Conservation (phyloP, 1,140 invertebrate species). For the Microplitis demolitor region DNA sequence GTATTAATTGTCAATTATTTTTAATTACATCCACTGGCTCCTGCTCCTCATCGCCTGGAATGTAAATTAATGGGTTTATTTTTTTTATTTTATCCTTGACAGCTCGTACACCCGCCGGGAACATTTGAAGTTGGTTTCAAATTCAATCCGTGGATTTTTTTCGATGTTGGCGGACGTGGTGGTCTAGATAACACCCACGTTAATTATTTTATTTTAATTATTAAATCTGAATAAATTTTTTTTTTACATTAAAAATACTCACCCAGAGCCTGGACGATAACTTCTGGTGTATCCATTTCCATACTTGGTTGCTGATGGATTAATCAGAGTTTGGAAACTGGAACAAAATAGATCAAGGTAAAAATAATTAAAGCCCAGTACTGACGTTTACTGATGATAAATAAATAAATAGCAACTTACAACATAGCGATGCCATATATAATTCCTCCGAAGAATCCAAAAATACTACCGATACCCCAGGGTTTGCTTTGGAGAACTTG, state of each 20-base stretch:
- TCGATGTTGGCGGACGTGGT: constrained; percentile 31
- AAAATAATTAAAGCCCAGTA: not conserved
- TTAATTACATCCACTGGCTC: not conserved
- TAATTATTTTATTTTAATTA: not conserved
- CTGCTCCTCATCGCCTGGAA: too few species aligned
- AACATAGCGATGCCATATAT: constrained; percentile 42
- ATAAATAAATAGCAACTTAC: constrained; percentile 33
- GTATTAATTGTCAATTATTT: not conserved
- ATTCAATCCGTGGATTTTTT: constrained; percentile 38
- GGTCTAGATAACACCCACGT: constrained; percentile 24
- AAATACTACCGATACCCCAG: constrained; percentile 33
- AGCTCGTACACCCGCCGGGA: constrained; percentile 49
- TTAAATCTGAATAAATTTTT: not conserved
- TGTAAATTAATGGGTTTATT: too few species aligned
- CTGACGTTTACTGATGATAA: not conserved
- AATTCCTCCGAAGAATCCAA: constrained; percentile 32
- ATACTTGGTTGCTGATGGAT: constrained; percentile 31
- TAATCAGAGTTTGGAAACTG: constrained; percentile 43
- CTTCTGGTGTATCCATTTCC: constrained; percentile 33
- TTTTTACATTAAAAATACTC: constrained; percentile 10
- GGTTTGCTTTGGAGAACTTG: constrained; percentile 27
- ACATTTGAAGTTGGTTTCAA: constrained; percentile 35
- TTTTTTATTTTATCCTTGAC: constrained; percentile 25
- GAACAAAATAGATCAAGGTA: not conserved
- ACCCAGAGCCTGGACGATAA: constrained; percentile 41